Evolutionary conservation across 1,140 invertebrate genomes (phyloP).

Genomic region (Galleria mellonella): DNA sequence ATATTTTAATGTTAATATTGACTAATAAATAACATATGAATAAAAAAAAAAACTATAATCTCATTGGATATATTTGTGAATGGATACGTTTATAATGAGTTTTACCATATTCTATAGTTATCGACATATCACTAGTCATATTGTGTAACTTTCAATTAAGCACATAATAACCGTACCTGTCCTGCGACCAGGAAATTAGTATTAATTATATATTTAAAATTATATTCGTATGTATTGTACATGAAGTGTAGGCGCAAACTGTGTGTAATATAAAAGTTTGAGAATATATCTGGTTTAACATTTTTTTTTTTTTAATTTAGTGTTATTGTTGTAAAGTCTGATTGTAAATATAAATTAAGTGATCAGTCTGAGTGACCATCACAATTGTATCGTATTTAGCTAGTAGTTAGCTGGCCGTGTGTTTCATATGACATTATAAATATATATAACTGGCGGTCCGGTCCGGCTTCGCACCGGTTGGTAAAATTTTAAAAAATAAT

Average conservation of each 20-base stretch:
- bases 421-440: conserved; percentile 12
- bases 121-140: conserved; percentile 72
- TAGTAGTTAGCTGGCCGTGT: conserved; percentile 20
- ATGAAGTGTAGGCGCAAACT: no score
- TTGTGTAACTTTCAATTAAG: conserved; percentile 34
- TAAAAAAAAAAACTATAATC: conserved; percentile 15
- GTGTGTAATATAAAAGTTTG: no score
- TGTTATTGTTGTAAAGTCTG: conserved; percentile 55
- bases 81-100: conserved; percentile 11
- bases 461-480: no score
- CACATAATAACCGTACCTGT: conserved; percentile 62
- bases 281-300: background rate
- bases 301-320: background rate
- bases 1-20: no score
- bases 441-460: no score
- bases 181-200: conserved; percentile 66
- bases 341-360: conserved; percentile 45
- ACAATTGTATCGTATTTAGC: conserved; percentile 34
- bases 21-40: background rate
- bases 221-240: background rate
- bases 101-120: conserved; percentile 53
- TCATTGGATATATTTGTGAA: conserved; percentile 11
- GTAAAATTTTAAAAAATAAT: no score
- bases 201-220: conserved; percentile 28
- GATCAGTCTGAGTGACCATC: conserved; percentile 33